A percentile compares a stretch with the other conserved stretches of the same genome.
Conservation (phyloP, 2,888 invertebrate genomes). For the Hypsopygia costalis region DNA sequence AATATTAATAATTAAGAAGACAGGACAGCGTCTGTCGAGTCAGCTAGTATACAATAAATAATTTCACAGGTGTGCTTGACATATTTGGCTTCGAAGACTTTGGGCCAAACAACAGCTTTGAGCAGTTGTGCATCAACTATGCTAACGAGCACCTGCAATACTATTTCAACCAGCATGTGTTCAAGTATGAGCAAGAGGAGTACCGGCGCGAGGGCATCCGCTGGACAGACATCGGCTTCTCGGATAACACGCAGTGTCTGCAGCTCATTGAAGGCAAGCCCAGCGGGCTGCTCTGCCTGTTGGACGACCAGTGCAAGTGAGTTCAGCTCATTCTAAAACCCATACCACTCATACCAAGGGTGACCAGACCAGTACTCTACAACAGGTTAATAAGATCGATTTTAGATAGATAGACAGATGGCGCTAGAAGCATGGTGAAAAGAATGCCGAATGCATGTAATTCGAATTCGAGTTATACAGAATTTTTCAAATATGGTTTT, state of each 20-base stretch:
- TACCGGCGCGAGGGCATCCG: conserved; percentile 95
- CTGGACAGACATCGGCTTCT: conserved; percentile 98
- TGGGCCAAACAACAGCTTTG: conserved; percentile 93
- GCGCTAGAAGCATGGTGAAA: no score
- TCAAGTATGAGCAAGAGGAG: conserved; percentile 98
- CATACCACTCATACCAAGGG: no score
- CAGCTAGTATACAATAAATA: no score
- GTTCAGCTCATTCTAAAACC: no score
- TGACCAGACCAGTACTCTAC: no score
- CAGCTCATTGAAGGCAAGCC: conserved; percentile 96
- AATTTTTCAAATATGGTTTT: no score
- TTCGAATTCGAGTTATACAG: no score
- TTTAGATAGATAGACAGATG: no score
- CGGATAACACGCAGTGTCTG: conserved; percentile 96
- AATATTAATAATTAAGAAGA: no score
- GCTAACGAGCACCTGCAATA: conserved; percentile 98
- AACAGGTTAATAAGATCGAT: no score
- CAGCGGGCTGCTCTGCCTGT: conserved; percentile 91
- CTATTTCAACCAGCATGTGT: conserved; percentile 99
- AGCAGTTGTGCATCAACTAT: conserved; percentile 98
- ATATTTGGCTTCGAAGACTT: conserved; percentile 99
- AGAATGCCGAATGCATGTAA: no score
- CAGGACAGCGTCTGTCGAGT: no score
- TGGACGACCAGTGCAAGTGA: conserved; percentile 98
- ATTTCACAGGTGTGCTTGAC: conserved; percentile 90